A percentile compares a stretch with the other conserved stretches of the same genome.
Evolutionary conservation across 2,113 vertebrate species (phyloP).

Genomic region (Kryptolebias marmoratus): DNA sequence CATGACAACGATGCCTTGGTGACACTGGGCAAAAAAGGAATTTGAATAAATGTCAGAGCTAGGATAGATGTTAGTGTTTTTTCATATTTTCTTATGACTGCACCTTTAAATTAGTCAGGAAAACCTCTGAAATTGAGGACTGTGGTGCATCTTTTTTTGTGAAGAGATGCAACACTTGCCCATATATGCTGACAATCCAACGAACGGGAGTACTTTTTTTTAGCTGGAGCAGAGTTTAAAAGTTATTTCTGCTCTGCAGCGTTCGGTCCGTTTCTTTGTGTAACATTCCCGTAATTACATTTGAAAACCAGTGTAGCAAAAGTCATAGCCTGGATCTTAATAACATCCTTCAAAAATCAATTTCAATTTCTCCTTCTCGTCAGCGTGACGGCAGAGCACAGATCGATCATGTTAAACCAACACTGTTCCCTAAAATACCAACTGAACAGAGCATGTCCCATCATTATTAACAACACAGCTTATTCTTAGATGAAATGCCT

Average conservation of each 20-base stretch:
- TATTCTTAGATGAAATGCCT: not conserved
- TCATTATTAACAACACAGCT: conserved; percentile 2
- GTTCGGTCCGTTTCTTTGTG: not conserved
- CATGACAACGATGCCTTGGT: conserved; percentile 40
- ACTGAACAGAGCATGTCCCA: conserved; percentile 24
- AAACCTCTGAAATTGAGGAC: too few relatives aligned
- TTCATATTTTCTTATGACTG: not conserved
- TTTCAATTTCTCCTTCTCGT: conserved; percentile 66
- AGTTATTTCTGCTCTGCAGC: conserved; percentile 4
- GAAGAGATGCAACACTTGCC: too few relatives aligned
- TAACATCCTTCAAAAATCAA: conserved; percentile 71
- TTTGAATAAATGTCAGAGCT: conserved; percentile 51
- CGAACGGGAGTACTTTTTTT: not conserved
- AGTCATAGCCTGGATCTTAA: conserved; percentile 58
- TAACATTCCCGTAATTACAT: conserved; percentile 52
- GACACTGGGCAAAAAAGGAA: conserved; percentile 49
- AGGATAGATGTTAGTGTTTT: conserved; percentile 6
- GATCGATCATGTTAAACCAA: conserved; percentile 55
- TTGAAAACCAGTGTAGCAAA: conserved; percentile 35
- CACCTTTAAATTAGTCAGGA: not conserved
- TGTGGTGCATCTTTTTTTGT: too few relatives aligned
- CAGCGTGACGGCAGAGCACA: conserved; percentile 29
- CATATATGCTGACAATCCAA: not conserved
- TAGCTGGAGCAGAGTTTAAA: not conserved
- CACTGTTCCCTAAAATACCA: conserved; percentile 39